Evolutionary conservation across 2,113 vertebrate species (phyloP).

Genomic region (Lagopus muta): DNA sequence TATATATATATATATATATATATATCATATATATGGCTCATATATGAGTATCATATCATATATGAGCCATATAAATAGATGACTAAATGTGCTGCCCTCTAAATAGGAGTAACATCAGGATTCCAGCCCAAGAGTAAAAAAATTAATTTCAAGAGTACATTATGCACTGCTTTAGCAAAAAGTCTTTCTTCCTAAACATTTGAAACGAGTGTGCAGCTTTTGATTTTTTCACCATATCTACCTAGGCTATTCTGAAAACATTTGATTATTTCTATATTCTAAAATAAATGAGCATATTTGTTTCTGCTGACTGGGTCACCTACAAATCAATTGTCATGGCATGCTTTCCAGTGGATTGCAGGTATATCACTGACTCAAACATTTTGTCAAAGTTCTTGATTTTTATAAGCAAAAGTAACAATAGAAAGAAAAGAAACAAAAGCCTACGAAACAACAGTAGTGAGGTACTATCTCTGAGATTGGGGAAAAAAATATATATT

Average conservation of each 20-base stretch:
- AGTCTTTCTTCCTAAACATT: neutral
- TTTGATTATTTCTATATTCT: neutral
- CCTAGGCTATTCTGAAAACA: neutral
- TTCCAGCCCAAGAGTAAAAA: neutral
- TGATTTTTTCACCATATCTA: neutral
- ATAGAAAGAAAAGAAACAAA: neutral
- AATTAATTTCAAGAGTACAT: conserved; percentile 15
- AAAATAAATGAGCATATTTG: neutral
- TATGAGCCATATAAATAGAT: neutral
- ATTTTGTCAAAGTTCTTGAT: neutral
- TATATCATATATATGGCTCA: no score
- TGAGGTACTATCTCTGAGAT: neutral
- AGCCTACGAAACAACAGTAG: neutral
- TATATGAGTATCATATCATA: no score
- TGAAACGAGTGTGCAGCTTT: neutral
- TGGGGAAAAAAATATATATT: neutral
- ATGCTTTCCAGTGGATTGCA: neutral
- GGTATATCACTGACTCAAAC: neutral
- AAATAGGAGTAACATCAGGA: neutral
- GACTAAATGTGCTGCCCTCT: neutral
- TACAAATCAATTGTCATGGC: neutral
- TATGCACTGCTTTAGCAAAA: neutral
- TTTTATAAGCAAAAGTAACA: neutral
- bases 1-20: no score
- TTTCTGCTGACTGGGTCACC: neutral